Evolutionary conservation across 2,113 vertebrate species (phyloP), one percentile per base, ranked within the genome.

Genomic region (Dipodomys ordii): DNA sequence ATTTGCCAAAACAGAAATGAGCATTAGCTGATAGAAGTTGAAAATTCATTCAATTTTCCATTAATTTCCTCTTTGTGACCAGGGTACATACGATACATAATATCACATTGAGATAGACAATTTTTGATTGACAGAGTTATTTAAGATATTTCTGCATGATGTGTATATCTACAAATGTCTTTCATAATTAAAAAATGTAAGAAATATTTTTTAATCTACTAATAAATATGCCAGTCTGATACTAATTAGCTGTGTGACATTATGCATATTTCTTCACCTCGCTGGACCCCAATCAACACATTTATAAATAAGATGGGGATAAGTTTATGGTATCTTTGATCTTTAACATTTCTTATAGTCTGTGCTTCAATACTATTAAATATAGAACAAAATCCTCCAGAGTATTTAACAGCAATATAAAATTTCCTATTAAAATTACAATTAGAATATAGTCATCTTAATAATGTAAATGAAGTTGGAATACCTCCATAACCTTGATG

Each of bases 301-400:
- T 88, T 88, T 77, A 18, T 53, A 83, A 84, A 68, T 81, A 71
- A 92, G 30, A 90, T 49, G 2, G 30, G 11, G 4, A 30, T 77
- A 64, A 83, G 74, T 65, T 77, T 78, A 88, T 72, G 28, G 32
- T 44, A 27, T 57, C 27, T 91, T 39, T 44, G 30, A 5, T 53
- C 3, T 4, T 49, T 95, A 35, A 13, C 2, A 73, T 80, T 72
- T 92, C 28, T 88, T 76, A 68, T 1, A 68, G 88, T 78, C 65
- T 83, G 3, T 83, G 6, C 13, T 89, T 93, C 28, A 11, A 13
- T 73, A 7, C 6, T 91, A 7, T 60, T 53, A 92, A 92, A 77
- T 20, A 88, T 67, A 22, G 69, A 13, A 76, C 80, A 27, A 95
- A 79, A 90, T 94, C 92, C 90, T 94, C 25, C 32, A 88, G 30